Evolutionary conservation across 2,797 vertebrate species (phyloP).

Genomic region (Presbytis comata): DNA sequence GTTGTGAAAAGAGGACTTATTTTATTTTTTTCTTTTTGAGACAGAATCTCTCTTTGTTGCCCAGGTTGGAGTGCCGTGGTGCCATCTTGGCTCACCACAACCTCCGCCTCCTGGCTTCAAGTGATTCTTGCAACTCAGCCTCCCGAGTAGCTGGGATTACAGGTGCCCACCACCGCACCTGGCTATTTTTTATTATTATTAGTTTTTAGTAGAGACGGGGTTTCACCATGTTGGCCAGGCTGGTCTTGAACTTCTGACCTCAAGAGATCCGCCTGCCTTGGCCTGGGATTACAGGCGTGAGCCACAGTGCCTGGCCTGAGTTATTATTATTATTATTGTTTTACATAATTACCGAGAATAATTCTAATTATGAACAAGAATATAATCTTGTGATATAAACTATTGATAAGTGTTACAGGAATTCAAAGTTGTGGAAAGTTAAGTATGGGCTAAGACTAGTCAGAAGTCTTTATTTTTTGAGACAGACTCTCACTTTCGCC

Average conservation of each 20-base stretch:
- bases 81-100: not conserved
- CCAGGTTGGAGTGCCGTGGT: not conserved
- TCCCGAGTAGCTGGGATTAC: not conserved
- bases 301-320: not conserved
- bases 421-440: not conserved
- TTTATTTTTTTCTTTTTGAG: not conserved
- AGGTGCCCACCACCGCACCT: not conserved
- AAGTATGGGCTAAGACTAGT: not conserved
- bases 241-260: not conserved
- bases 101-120: not conserved
- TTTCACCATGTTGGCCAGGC: not conserved
- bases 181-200: not conserved
- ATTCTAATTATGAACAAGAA: not conserved
- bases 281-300: not conserved
- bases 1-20: not conserved
- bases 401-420: not conserved
- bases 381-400: not conserved
- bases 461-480: not conserved
- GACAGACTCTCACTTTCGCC: not conserved
- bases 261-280: not conserved
- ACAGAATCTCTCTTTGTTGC: not conserved
- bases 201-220: not conserved
- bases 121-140: not conserved
- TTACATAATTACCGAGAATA: not conserved
- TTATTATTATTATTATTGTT: not conserved